Evolutionary conservation across 1,140 invertebrate species (phyloP), one percentile per base, ranked within the genome.

Genomic region (Drosophila tani): DNA sequence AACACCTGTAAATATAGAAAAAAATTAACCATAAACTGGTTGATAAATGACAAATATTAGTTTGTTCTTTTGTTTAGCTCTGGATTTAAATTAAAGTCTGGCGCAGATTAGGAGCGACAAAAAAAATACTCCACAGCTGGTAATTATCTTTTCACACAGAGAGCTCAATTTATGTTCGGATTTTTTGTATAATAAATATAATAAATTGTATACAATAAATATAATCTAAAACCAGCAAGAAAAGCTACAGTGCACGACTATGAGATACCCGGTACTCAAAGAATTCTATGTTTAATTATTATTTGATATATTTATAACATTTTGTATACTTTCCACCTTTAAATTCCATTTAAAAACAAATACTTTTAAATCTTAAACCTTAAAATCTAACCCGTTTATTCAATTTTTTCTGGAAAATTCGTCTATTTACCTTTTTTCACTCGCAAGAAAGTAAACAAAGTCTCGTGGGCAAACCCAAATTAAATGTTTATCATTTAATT

Each of bases 401-500:
- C 7, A 38, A 35, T 19, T 15, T 38, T 38, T 21, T 14, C 53
- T 15, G 9, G 3, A 21, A 56, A 38, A 21, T 1, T 35, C 8
- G 3, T 11, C 9, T 9, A 32, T 41, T n/a, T 24, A 14, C 17
- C 7, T 17, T 15, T 29, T 15, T 29, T 32, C 1, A 29, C n/a
- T n/a, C 17, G 2, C 7, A 3, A 1, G 14, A 11, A 21, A 50
- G 11, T 19, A 35, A 41, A 68, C 35, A 65, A 68, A 64, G 45
- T 49, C 17, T 15, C 12, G 27, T 21, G 60, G 35, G 17, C 45
- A 32, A 65, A 21, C 43, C 27, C 35, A 71, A 73, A 73, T 59
- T 73, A 73, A 73, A 73, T 73, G 53, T 73, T 71, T 73, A 73
- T 58, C 53, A 73, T 73, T 73, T 73, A 71, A 73, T 73, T 73